Evolutionary conservation across 2,113 vertebrate genomes (phyloP).

Genomic region (Cololabis saira): DNA sequence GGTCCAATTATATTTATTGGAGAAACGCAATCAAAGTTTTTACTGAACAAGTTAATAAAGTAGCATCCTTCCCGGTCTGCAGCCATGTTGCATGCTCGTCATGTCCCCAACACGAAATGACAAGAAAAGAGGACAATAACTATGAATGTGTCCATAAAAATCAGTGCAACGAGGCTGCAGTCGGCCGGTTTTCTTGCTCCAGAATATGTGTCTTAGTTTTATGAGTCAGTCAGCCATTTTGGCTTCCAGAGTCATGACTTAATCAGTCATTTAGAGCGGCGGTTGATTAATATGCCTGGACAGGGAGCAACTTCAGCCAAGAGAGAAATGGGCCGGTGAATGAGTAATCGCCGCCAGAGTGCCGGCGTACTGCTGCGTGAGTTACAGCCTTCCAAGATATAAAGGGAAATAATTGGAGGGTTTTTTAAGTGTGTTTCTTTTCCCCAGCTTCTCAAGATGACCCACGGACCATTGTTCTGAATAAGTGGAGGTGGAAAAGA

Average conservation of each 20-base stretch:
- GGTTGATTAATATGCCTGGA: slow-evolving; percentile 69
- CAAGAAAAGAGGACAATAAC: background rate
- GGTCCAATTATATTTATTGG: too few relatives aligned
- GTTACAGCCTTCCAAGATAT: slow-evolving; percentile 58
- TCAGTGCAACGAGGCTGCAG: slow-evolving; percentile 27
- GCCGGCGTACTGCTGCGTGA: slow-evolving; percentile 41
- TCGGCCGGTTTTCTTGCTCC: slow-evolving; percentile 57
- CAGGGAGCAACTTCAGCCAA: slow-evolving; percentile 58
- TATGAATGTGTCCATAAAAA: slow-evolving; percentile 32
- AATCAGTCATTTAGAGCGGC: slow-evolving; percentile 70
- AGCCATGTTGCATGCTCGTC: background rate
- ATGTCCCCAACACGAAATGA: slow-evolving; percentile 15
- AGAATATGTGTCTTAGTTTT: slow-evolving; percentile 54
- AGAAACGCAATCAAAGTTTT: too few relatives aligned
- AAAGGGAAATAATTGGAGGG: slow-evolving; percentile 50
- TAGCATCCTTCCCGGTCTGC: too few relatives aligned
- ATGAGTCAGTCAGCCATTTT: slow-evolving; percentile 67
- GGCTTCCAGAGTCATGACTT: slow-evolving; percentile 55
- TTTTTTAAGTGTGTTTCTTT: slow-evolving; percentile 38
- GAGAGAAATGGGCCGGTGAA: slow-evolving; percentile 64
- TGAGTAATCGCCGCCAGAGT: slow-evolving; percentile 55
- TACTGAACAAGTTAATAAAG: background rate
- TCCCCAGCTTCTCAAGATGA: slow-evolving; percentile 28
- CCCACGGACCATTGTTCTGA: slow-evolving; percentile 37
- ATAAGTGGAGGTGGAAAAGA: slow-evolving; percentile 26